Conservation (phyloP, 2,888 invertebrate genomes). For the Pasiphila rectangulata region DNA sequence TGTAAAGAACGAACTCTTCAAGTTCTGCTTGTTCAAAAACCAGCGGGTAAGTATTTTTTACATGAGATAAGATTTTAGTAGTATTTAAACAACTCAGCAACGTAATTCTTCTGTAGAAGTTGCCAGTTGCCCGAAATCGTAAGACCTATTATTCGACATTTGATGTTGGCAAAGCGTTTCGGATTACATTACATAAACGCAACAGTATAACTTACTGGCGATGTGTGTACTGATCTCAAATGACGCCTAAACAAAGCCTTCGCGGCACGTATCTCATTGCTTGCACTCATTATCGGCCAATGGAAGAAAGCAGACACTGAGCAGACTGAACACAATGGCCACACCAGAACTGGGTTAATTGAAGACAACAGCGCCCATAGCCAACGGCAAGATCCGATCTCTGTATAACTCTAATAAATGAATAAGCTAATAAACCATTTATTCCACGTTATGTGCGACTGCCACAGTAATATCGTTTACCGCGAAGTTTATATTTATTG, state of each 20-base stretch:
- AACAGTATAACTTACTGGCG: constrained; percentile 47
- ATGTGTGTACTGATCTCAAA: constrained; percentile 57
- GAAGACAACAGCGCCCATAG: constrained; percentile 67
- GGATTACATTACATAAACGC: constrained; percentile 38
- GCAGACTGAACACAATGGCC: constrained; percentile 71
- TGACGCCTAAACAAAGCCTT: constrained; percentile 59
- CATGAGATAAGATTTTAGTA: too few relatives aligned
- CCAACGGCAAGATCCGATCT: constrained; percentile 62
- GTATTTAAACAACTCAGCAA: too few relatives aligned
- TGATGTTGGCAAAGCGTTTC: constrained; percentile 36
- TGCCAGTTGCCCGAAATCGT: constrained; percentile 4
- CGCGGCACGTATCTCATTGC: constrained; percentile 56
- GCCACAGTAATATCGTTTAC: constrained; percentile 33
- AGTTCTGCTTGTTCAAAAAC: too few relatives aligned
- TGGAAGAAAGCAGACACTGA: constrained; percentile 77
- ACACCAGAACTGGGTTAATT: constrained; percentile 74
- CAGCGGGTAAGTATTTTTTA: too few relatives aligned
- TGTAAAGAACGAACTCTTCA: constrained; percentile 2
- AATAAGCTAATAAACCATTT: constrained; percentile 55
- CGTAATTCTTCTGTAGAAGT: neutral
- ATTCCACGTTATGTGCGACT: constrained; percentile 39
- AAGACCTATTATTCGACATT: constrained; percentile 19
- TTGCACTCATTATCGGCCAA: constrained; percentile 60
- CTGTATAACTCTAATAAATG: constrained; percentile 54
- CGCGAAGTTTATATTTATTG: constrained; percentile 31